A percentile compares a stretch with the other conserved stretches of the same genome.
Evolutionary conservation across 2,888 invertebrate genomes (phyloP).

Genomic region (Geophilus truncorum): DNA sequence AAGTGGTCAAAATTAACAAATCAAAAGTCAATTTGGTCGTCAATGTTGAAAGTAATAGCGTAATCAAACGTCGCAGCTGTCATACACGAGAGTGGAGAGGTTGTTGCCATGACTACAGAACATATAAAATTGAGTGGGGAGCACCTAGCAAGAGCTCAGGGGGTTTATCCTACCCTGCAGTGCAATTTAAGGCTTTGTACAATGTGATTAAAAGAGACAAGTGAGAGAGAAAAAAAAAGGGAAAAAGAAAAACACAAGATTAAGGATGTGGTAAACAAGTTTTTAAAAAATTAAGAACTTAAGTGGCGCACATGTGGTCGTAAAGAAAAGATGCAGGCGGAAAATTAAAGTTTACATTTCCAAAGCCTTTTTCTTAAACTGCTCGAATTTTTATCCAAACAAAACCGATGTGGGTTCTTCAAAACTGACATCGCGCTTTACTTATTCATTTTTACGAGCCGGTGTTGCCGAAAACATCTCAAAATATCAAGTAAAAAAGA

Average conservation of each 20-base stretch:
- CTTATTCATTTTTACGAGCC: too few species aligned
- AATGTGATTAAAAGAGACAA: background rate
- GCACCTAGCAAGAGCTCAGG: background rate
- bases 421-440: too few species aligned
- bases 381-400: too few species aligned
- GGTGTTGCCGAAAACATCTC: too few species aligned
- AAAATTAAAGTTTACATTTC: background rate
- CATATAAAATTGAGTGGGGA: background rate
- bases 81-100: background rate
- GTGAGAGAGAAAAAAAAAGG: background rate
- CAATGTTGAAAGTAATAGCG: background rate
- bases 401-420: too few species aligned
- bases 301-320: background rate
- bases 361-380: too few species aligned
- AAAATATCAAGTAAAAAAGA: too few species aligned
- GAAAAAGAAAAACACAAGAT: background rate
- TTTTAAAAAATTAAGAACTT: background rate
- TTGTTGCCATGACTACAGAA: background rate
- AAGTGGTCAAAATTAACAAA: too few species aligned
- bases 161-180: background rate
- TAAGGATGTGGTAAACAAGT: background rate
- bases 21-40: background rate
- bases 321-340: background rate
- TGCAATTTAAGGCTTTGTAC: background rate
- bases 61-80: background rate